Conservation (phyloP, 1,140 invertebrate species). For the Tetramorium alpestre region DNA sequence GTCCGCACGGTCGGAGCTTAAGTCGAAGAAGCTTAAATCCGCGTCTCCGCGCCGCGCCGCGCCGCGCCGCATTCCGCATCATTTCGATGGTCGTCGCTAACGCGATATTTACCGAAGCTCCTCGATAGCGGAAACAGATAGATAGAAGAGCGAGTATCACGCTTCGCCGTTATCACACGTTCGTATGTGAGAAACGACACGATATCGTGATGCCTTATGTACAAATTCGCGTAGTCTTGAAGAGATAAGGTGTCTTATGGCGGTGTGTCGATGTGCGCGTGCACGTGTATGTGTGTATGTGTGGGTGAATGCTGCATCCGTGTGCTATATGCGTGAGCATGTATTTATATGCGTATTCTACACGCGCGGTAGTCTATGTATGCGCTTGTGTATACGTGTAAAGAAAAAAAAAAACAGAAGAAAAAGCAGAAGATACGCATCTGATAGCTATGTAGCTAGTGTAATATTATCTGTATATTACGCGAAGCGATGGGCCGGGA, state of each 20-base stretch:
- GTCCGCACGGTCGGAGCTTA: slow-evolving; percentile 32
- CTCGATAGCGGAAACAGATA: slow-evolving; percentile 52
- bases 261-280: slow-evolving; percentile 23
- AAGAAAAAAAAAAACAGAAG: slow-evolving; percentile 48
- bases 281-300: slow-evolving; percentile 13
- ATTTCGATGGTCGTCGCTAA: slow-evolving; percentile 52
- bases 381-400: slow-evolving; percentile 68
- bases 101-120: slow-evolving; percentile 50
- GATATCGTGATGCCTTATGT: slow-evolving; percentile 71
- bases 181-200: slow-evolving; percentile 46
- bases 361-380: slow-evolving; percentile 58
- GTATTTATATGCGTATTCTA: slow-evolving; percentile 22
- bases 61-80: slow-evolving; percentile 19
- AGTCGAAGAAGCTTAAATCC: slow-evolving; percentile 43
- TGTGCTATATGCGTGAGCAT: slow-evolving; percentile 24
- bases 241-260: slow-evolving; percentile 50
- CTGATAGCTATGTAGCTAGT: slow-evolving; percentile 69
- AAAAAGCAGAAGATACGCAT: slow-evolving; percentile 51
- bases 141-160: slow-evolving; percentile 56
- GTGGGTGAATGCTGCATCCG: slow-evolving; percentile 24
- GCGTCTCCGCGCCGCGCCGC: slow-evolving; percentile 23
- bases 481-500: slow-evolving; percentile 61
- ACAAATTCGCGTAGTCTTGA: slow-evolving; percentile 67
- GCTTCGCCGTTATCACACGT: slow-evolving; percentile 56
- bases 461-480: slow-evolving; percentile 74